Evolutionary conservation across 2,113 vertebrate genomes (phyloP), one percentile per base, ranked within the genome.

Genomic region (Pygoscelis adeliae): DNA sequence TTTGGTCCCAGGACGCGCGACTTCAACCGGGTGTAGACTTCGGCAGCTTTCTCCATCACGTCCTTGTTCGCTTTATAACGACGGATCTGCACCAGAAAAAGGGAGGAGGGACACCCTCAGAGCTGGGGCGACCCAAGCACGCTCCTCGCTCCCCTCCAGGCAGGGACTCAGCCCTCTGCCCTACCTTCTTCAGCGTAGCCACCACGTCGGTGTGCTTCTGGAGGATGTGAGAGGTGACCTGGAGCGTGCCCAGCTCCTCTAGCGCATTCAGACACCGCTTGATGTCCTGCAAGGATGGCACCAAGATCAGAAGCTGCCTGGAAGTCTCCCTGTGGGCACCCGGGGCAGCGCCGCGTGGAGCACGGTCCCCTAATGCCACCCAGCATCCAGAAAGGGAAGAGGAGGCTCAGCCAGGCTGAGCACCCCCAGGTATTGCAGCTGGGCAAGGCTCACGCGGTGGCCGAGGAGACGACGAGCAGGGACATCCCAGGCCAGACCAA

Each of bases 121-220:
- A 25, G 93, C 49, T 15, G 6, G 7, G 72, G 20, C 3, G 25
- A 18, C 29, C 63, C 61, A 17, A 27, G 7, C 2, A 14, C 25
- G 46, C 25, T n/a, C 21, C 46, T 26, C 0, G 0, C 38, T 19
- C 3, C 6, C 49, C 49, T 29, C 30, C 67, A 13, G 25, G 26
- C 18, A 21, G 3, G 27, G 46, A 4, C 19, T 34, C 34, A 18
- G n/a, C 30, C 18, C 66, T 15, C 91, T 36, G 5, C 13, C 18
- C 1, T 78, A 99, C 99, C 99, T 99, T 99, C 69, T 99, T 99
- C 71, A 99, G 98, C 0, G 99, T 99, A 34, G 99, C 99, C 93
- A 99, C 99, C 77, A 99, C 98, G 2, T 99, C 99, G 0, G 99
- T 99, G 87, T 99, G 99, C 97, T 99, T 99, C 96, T 99, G 99